A percentile compares a stretch with the other conserved stretches of the same genome.
Evolutionary conservation across 2,113 vertebrate genomes (phyloP).

Genomic region (Lagenorhynchus albirostris): DNA sequence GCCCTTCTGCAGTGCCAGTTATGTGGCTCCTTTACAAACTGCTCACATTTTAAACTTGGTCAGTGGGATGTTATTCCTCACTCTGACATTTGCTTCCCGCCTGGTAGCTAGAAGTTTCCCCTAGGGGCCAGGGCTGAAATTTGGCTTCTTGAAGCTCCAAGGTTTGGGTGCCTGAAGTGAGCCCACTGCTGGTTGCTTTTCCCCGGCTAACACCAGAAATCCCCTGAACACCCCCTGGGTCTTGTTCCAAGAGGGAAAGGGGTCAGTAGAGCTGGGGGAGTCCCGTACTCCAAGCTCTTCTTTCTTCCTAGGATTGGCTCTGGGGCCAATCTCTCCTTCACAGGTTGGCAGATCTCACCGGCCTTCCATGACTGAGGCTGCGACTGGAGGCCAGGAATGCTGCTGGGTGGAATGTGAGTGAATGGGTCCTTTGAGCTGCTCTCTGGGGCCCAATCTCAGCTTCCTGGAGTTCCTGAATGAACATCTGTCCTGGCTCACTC

Average conservation of each 20-base stretch:
- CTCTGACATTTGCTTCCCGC: background rate
- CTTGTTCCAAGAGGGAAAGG: background rate
- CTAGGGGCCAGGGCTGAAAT: background rate
- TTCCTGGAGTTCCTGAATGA: constrained; percentile 60
- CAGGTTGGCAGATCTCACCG: background rate
- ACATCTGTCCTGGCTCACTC: background rate
- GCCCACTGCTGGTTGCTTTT: background rate
- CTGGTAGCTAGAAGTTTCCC: background rate
- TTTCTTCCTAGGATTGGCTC: background rate
- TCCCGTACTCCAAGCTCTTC: background rate
- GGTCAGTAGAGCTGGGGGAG: background rate
- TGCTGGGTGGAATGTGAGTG: constrained; percentile 27
- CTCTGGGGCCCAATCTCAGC: background rate
- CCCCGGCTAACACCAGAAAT: background rate
- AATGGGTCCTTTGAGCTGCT: constrained; percentile 64
- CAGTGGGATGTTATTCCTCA: background rate
- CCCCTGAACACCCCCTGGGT: background rate
- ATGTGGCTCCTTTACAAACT: background rate
- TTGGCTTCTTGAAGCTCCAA: background rate
- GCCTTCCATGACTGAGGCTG: background rate
- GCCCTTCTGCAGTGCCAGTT: background rate
- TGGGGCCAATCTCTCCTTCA: background rate
- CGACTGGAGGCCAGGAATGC: constrained; percentile 48
- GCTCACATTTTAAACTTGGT: background rate
- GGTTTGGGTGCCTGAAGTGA: background rate